phyloP scores from a whole-genome alignment of 2,113 vertebrate species.

The Trogon surrucura region DNA sequence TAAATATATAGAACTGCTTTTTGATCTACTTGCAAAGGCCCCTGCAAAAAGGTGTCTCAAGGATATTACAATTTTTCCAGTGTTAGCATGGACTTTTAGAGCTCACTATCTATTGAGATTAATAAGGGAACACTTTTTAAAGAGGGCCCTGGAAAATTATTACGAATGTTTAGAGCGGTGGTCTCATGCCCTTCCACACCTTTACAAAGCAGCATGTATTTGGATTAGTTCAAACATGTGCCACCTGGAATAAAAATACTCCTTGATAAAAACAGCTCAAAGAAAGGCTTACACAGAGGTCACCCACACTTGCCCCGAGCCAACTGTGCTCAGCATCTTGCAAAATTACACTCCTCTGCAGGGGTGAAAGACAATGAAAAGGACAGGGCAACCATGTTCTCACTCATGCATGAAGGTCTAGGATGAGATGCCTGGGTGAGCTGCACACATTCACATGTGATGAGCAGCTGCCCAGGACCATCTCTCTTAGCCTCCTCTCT shows the following conservation, averaged over 20 bases:
- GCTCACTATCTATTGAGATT: not conserved
- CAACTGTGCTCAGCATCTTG: not conserved
- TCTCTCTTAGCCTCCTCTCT: not conserved
- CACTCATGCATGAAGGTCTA: not conserved
- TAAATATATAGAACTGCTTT: constrained; percentile 36
- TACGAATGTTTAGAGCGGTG: not conserved
- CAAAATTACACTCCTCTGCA: not conserved
- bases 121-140: not conserved
- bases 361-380: not conserved
- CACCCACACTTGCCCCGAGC: not conserved
- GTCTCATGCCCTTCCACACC: not conserved
- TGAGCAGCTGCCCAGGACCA: not conserved
- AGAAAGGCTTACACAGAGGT: not conserved
- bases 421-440: not conserved
- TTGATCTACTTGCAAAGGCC: not conserved
- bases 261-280: not conserved
- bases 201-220: not conserved
- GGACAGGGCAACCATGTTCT: not conserved
- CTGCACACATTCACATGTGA: fast-evolving
- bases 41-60: not conserved
- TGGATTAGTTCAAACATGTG: not conserved
- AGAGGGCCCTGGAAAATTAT: not conserved
- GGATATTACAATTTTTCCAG: not conserved
- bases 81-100: not conserved
- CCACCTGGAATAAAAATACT: not conserved